phyloP scores from a whole-genome alignment of 1,140 invertebrate genomes.

The Aphis gossypii region DNA sequence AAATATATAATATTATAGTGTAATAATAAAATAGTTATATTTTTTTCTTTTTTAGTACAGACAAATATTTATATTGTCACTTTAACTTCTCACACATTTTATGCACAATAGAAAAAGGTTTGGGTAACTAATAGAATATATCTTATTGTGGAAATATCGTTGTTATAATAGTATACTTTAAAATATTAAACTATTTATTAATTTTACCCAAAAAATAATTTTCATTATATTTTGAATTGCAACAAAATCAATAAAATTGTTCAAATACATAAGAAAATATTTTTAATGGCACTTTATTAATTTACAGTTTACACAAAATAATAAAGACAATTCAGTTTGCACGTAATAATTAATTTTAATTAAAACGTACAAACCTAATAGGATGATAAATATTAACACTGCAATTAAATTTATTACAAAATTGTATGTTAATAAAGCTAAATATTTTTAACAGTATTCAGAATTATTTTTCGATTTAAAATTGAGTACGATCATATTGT shows the following conservation, averaged over 20 bases:
- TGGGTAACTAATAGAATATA: too few species aligned
- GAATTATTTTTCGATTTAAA: not conserved
- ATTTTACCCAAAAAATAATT: not conserved
- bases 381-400: not conserved
- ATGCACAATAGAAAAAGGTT: too few species aligned
- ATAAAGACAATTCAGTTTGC: not conserved
- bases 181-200: not conserved
- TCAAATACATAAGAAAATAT: not conserved
- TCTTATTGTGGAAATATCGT: not conserved
- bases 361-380: not conserved
- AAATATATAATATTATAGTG: too few species aligned
- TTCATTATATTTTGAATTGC: not conserved
- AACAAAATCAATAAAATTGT: not conserved
- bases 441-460: not conserved
- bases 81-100: too few species aligned
- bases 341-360: not conserved
- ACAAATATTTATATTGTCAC: too few species aligned
- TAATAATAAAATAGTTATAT: too few species aligned
- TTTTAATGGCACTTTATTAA: not conserved
- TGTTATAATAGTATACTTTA: not conserved
- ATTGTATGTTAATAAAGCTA: not conserved
- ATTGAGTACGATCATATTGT: not conserved
- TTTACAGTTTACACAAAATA: not conserved
- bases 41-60: too few species aligned
- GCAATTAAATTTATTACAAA: not conserved